Evolutionary conservation across 1,140 invertebrate genomes (phyloP), one percentile per base, ranked within the genome.

Genomic region (Drosophila eugracilis): DNA sequence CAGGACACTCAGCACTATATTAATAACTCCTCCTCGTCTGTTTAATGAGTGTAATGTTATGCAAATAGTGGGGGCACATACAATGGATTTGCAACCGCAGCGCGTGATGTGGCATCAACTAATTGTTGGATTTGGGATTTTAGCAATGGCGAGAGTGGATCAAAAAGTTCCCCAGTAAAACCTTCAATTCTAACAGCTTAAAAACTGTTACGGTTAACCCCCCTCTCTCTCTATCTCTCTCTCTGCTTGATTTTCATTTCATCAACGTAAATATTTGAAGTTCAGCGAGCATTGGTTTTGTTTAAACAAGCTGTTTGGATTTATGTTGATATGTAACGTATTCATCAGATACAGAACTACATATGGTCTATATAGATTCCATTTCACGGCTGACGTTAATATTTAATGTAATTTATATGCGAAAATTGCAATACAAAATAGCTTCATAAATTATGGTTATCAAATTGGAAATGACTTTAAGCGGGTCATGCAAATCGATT

Each of bases 351-450:
- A 2, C 17, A 5, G 5, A 2, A 24, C 39, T 44, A 39, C 17
- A 2, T 37, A 15, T 36, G 5, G n/a, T n/a, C n/a, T n/a, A n/a
- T 36, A 59, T 30, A n/a, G n/a, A n/a, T n/a, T n/a, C n/a, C n/a
- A 28, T 28, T 26, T 3, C 22, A 30, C 15, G 7, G 6, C 21
- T 53, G 3, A 19, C 37, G 53, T 76, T 36, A 55, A 78, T 79
- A 54, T 65, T 41, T 69, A 37, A 79, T 74, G 69, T 28, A 67
- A 54, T 78, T 54, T 59, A 50, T 52, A 34, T 47, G 50, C 53
- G 22, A 26, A 28, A 45, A 37, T 36, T 22, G 30, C 45, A 22
- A 19, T 34, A 42, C 21, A 36, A 41, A 44, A 63, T 6, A 36
- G 49, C 12, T 32, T 34, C 60, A 78, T 74, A 58, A 59, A 44